These are phyloP conservation scores for Bombus ignitus DNA, from an alignment of 1,140 invertebrate genomes.

Conservation along the genomic window DNA sequence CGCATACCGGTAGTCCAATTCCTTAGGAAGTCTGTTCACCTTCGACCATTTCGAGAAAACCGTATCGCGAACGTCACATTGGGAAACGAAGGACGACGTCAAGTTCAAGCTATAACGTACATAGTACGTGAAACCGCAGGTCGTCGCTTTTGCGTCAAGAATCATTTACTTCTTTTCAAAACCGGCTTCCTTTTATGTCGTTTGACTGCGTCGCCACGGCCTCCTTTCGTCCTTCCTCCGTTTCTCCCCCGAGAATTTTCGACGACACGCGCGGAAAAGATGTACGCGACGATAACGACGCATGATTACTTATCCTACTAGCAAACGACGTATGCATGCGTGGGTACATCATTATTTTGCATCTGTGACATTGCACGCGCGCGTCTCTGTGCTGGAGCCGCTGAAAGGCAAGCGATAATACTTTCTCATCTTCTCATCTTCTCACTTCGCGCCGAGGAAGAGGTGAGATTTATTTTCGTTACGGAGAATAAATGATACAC, in stretches of 20 bases:
- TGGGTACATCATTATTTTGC: slow-evolving; percentile 38
- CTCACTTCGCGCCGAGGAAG: not conserved
- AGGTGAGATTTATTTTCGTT: slow-evolving; percentile 18
- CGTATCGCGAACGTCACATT: not conserved
- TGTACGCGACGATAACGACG: not conserved
- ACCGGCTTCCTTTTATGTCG: slow-evolving; percentile 15
- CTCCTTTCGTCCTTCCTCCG: not conserved
- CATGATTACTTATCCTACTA: not conserved
- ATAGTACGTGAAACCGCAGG: not conserved
- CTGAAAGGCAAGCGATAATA: not conserved
- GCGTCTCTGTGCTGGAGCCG: not conserved
- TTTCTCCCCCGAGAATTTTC: too few species aligned
- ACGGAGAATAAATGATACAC: not conserved
- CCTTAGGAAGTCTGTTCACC: not conserved
- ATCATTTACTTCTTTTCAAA: slow-evolving; percentile 4
- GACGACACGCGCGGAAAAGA: not conserved
- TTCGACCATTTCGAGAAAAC: too few species aligned
- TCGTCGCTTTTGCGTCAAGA: not conserved
- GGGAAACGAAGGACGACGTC: not conserved
- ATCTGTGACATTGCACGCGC: slow-evolving; percentile 3
- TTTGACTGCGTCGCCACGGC: not conserved
- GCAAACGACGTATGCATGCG: not conserved
- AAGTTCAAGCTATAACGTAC: not conserved
- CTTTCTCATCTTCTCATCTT: slow-evolving; percentile 6
- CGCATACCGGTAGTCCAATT: not conserved